Conservation (phyloP, 2,797 vertebrate species). For the Chelon labrosus region DNA sequence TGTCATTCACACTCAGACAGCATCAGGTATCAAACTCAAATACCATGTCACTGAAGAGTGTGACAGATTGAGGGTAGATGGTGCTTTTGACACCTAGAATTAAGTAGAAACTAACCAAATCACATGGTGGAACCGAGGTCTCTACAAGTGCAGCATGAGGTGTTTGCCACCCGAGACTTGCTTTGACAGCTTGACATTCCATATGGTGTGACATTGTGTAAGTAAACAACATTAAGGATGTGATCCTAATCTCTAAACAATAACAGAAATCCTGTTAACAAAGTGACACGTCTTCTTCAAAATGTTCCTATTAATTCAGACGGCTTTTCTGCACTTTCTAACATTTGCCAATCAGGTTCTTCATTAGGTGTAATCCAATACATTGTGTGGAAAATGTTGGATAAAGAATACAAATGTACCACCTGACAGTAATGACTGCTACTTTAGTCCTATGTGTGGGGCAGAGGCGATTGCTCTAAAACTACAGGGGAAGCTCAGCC, state of each 20-base stretch:
- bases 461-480: no score
- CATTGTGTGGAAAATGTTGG: no score
- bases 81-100: slow-evolving; percentile 62
- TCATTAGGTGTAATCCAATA: no score
- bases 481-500: no score
- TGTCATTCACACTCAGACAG: slow-evolving; percentile 62
- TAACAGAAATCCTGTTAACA: slow-evolving; percentile 18
- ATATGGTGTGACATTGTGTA: slow-evolving; percentile 8
- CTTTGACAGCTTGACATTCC: slow-evolving; percentile 28
- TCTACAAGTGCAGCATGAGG: slow-evolving; percentile 29
- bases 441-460: no score
- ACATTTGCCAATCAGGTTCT: not conserved
- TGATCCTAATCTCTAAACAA: slow-evolving; percentile 11
- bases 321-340: not conserved
- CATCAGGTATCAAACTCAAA: slow-evolving; percentile 53
- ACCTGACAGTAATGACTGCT: no score
- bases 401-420: no score
- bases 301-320: slow-evolving; percentile 34
- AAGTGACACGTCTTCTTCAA: slow-evolving; percentile 41
- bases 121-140: slow-evolving; percentile 41
- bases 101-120: slow-evolving; percentile 53
- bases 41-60: slow-evolving; percentile 32
- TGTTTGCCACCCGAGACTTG: slow-evolving; percentile 24
- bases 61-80: slow-evolving; percentile 66
- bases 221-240: slow-evolving; percentile 15